These are phyloP conservation scores for Ennomos erosarius DNA, from an alignment of 2,888 invertebrate genomes.

Conservation along the genomic window DNA sequence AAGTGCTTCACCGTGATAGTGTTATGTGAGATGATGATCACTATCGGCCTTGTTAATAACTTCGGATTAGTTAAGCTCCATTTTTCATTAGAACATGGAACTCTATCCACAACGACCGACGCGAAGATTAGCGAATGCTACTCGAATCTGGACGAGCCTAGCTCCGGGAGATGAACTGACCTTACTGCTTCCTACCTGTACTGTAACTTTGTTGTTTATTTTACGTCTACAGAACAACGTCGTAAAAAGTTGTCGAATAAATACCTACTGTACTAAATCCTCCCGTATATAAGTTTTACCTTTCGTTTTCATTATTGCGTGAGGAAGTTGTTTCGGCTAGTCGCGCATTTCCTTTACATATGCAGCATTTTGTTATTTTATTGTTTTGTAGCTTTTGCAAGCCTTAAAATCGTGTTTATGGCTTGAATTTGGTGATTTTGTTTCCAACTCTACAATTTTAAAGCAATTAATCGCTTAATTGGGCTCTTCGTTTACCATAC, in stretches of 20 bases:
- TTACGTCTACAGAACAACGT: conserved; percentile 33
- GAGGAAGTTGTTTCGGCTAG: conserved; percentile 25
- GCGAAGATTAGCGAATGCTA: no score
- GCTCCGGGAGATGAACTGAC: no score
- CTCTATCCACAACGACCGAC: no score
- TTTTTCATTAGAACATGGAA: no score
- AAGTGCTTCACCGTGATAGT: no score
- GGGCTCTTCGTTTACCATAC: no score
- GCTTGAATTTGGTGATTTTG: background rate
- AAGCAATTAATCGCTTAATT: no score
- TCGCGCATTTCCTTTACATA: conserved; percentile 17
- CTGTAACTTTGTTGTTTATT: conserved; percentile 34
- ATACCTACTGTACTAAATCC: conserved; percentile 37
- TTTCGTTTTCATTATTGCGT: conserved; percentile 41
- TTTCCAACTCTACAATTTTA: background rate
- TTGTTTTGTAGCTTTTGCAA: conserved; percentile 17
- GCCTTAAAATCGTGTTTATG: conserved; percentile 18
- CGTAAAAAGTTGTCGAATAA: conserved; percentile 39
- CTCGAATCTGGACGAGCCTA: no score
- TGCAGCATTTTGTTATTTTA: conserved; percentile 17
- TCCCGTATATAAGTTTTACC: conserved; percentile 34
- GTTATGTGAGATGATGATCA: no score
- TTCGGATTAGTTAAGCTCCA: no score
- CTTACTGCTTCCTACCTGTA: conserved; percentile 4
- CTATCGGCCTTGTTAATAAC: no score